phyloP scores from a whole-genome alignment of 1,140 invertebrate genomes.

The Platorchestia sp. region DNA sequence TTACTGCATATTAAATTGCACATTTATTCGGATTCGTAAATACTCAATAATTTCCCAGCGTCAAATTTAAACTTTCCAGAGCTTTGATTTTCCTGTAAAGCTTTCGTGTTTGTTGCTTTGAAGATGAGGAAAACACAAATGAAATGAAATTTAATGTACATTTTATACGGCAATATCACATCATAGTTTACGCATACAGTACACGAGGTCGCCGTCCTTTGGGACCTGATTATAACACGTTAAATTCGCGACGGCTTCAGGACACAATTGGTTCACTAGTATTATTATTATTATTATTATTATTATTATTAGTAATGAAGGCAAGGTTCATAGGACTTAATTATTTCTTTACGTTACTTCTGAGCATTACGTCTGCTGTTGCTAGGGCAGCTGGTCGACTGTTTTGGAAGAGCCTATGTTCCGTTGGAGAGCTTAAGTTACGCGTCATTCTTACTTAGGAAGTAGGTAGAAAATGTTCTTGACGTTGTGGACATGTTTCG shows the following conservation, averaged over 20 bases:
- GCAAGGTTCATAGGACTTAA: background rate
- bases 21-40: background rate
- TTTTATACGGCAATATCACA: conserved; percentile 40
- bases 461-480: background rate
- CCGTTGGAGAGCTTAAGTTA: background rate
- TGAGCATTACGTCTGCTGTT: background rate
- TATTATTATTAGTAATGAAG: background rate
- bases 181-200: conserved; percentile 19
- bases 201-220: background rate
- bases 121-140: background rate
- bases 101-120: background rate
- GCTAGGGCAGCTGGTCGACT: too few species aligned
- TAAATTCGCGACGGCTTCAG: background rate
- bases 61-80: background rate
- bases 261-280: background rate
- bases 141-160: background rate
- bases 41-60: background rate
- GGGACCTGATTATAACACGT: background rate
- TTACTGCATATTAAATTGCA: background rate
- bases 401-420: background rate
- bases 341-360: background rate
- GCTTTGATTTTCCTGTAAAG: background rate
- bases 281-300: background rate
- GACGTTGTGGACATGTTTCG: background rate
- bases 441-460: background rate